Conservation (phyloP, 2,888 invertebrate genomes). For the Chrysomela aeneicollis region DNA sequence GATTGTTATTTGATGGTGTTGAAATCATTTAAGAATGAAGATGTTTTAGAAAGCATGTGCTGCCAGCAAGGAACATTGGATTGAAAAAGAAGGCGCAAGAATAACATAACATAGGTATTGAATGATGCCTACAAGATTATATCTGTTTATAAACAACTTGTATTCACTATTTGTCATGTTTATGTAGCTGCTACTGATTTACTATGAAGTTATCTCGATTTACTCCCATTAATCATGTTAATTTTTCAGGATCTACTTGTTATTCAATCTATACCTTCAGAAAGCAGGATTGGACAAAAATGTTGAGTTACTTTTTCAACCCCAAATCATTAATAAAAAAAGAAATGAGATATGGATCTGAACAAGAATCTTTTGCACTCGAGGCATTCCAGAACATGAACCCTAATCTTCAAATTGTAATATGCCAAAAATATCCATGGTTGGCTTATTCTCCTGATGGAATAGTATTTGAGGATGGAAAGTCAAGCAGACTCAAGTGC, state of each 20-base stretch:
- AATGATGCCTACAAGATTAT: not conserved
- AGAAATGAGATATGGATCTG: slow-evolving; percentile 18
- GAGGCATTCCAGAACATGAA: not conserved
- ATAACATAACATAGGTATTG: not conserved
- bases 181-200: too few relatives aligned
- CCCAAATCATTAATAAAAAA: slow-evolving; percentile 1
- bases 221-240: not conserved
- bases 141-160: not conserved
- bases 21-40: not conserved
- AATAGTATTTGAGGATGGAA: not conserved
- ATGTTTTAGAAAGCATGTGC: too few relatives aligned
- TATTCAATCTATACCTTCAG: slow-evolving; percentile 22
- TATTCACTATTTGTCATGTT: too few relatives aligned
- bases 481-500: not conserved
- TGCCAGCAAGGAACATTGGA: not conserved
- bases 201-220: not conserved
- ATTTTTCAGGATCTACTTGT: not conserved
- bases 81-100: not conserved
- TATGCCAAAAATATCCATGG: too few relatives aligned
- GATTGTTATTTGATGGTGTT: not conserved
- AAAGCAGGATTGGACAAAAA: slow-evolving; percentile 20
- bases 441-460: not conserved
- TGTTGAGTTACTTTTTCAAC: not conserved
- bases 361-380: not conserved
- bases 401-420: not conserved